Percentiles rank a stretch among this genome's conserved stretches.
Evolutionary conservation across 2,888 invertebrate genomes (phyloP).

Genomic region (Drosophila ustulata): DNA sequence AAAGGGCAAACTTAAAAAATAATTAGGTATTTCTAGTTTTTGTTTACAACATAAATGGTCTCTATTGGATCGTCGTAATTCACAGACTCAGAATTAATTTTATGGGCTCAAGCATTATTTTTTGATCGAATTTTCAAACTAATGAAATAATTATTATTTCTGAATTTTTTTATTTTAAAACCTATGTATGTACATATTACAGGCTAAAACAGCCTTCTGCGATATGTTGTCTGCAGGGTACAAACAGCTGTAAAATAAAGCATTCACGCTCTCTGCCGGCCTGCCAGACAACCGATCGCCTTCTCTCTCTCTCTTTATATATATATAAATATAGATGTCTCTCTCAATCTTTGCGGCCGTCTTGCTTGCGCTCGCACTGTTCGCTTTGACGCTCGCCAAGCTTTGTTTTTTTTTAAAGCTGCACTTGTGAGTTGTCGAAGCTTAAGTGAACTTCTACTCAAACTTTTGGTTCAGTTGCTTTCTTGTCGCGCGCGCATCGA

Average conservation of each 20-base stretch:
- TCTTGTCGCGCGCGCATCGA: conserved; percentile 57
- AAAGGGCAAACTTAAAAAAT: too few relatives aligned
- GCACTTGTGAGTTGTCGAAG: conserved; percentile 56
- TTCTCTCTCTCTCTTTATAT: background rate
- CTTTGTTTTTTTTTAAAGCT: conserved; percentile 57
- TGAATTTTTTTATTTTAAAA: too few relatives aligned
- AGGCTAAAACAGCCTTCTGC: background rate
- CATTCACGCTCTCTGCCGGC: conserved; percentile 21
- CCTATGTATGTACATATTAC: too few relatives aligned
- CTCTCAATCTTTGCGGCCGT: background rate
- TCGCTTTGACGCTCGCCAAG: conserved; percentile 35
- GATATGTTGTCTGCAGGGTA: background rate
- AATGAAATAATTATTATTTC: too few relatives aligned
- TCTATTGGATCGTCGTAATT: too few relatives aligned
- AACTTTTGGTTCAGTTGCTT: conserved; percentile 60
- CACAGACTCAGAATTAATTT: too few relatives aligned
- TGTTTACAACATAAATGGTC: too few relatives aligned
- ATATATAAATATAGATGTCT: background rate
- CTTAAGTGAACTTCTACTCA: conserved; percentile 41
- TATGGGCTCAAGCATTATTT: too few relatives aligned
- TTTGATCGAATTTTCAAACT: too few relatives aligned
- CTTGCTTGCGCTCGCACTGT: conserved; percentile 1
- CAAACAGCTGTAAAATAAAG: conserved; percentile 46
- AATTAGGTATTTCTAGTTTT: too few relatives aligned
- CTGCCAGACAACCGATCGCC: conserved; percentile 4